Conservation (phyloP, 2,113 vertebrate species). For the Puntigrus tetrazona region DNA sequence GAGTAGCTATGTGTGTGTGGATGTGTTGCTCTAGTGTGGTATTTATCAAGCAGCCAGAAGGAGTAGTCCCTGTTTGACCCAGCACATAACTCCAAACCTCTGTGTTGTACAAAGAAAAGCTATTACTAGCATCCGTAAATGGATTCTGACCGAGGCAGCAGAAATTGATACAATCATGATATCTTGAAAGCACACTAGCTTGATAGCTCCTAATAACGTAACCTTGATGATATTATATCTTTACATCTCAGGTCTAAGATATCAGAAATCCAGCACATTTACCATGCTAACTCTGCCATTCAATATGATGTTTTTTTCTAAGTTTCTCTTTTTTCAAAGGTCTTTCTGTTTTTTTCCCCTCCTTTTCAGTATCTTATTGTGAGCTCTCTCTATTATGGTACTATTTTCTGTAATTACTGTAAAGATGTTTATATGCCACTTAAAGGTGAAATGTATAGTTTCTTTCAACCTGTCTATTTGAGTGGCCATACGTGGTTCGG, state of each 20-base stretch:
- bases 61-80: conserved; percentile 42
- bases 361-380: not conserved
- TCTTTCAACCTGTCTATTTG: not conserved
- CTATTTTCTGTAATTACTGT: not conserved
- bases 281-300: not conserved
- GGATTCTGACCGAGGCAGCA: conserved; percentile 5
- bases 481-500: no score
- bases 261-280: conserved; percentile 2
- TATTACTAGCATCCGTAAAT: conserved; percentile 33
- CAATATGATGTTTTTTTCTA: not conserved
- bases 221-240: conserved; percentile 16
- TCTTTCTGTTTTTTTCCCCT: conserved; percentile 12
- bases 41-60: conserved; percentile 40
- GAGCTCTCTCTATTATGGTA: not conserved
- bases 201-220: not conserved
- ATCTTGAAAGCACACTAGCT: not conserved
- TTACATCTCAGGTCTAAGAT: not conserved
- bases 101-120: conserved; percentile 30
- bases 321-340: not conserved
- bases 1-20: conserved; percentile 52
- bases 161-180: conserved; percentile 14
- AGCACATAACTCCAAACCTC: conserved; percentile 16
- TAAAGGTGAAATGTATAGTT: not conserved
- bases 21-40: conserved; percentile 13
- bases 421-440: not conserved